Conservation (phyloP, 2,888 invertebrate species). For the Chelonus formosanus region DNA sequence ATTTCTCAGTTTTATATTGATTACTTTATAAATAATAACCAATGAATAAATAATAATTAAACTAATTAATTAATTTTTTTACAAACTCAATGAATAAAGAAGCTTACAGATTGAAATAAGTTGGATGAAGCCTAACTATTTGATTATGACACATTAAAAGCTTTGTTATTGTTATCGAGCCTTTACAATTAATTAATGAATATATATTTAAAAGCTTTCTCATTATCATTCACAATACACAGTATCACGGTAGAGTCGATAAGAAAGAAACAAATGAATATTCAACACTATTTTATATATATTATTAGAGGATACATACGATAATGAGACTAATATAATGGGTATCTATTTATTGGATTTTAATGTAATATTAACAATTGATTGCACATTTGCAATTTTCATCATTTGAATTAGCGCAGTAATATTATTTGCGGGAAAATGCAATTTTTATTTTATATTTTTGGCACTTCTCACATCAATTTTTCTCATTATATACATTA, state of each 20-base stretch:
- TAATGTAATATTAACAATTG: conserved; percentile 6
- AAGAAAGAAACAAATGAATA: too few relatives aligned
- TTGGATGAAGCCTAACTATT: conserved; percentile 14
- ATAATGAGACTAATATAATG: not conserved
- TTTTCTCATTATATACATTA: conserved; percentile 30
- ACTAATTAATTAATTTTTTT: conserved; percentile 14
- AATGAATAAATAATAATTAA: not conserved
- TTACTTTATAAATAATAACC: too few relatives aligned
- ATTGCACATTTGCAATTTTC: conserved; percentile 9
- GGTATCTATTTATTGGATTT: not conserved
- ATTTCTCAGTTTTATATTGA: too few relatives aligned
- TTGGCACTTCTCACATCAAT: conserved; percentile 42
- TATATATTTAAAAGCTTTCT: conserved; percentile 7
- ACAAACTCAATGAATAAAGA: conserved; percentile 20
- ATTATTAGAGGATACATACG: not conserved
- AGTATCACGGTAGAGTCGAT: too few relatives aligned
- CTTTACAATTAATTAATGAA: conserved; percentile 3
- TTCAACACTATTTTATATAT: too few relatives aligned
- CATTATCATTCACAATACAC: conserved; percentile 2
- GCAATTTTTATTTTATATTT: conserved; percentile 10
- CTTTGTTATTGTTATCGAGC: conserved; percentile 12
- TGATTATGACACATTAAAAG: conserved; percentile 17
- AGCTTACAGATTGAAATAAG: conserved; percentile 8
- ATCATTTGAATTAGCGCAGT: not conserved
- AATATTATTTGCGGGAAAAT: conserved; percentile 6